Base-by-base conservation (phyloP, 2,797 vertebrate species). In the Rousettus madagascariensis region DNA sequence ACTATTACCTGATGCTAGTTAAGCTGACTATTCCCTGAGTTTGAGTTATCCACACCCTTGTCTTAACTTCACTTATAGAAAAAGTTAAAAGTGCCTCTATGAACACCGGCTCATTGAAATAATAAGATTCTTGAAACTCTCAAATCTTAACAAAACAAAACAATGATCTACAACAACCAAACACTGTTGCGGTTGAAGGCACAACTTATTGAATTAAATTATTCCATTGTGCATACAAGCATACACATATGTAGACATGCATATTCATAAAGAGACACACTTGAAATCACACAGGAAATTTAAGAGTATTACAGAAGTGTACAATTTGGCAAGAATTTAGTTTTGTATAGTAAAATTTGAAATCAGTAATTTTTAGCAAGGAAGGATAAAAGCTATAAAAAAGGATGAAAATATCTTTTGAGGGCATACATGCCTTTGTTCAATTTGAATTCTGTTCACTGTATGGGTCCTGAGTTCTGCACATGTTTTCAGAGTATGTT, bases 201-300 rank as follows among this genome's bases (percentile, higher is more conserved):
- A 0, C n/a, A 0, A 16, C 13, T 46, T 13, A 22, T 36, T 24
- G 24, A 77, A 28, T 90, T 30, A 55, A 9, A 24, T 61, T 24
- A 17, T 19, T 36, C 33, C 7, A 1, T 5, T 3, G 22, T 24
- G 43, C 38, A 61, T 15, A 24, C 12, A 30, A 22, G 88, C 22
- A 17, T 3, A 19, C 1, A 2, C 16, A 3, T 3, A 17, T 3
- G 4, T 8, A 1, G 49, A n/a, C 12, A 33, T 3, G 49, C 20
- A 2, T 11, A 22, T 33, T 16, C 13, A 2, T 5, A 15, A 61
- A 55, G 0, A 36, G 30, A n/a, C 28, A 11, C 26, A 26, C 38
- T 1, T 46, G 43, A 15, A 19, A 41, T 16, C 46, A n/a, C 41
- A 6, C 1, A 51, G 12, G 59, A 22, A 6, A n/a, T 20, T 51